Conservation (phyloP, 2,113 vertebrate genomes). For the Bufo bufo region DNA sequence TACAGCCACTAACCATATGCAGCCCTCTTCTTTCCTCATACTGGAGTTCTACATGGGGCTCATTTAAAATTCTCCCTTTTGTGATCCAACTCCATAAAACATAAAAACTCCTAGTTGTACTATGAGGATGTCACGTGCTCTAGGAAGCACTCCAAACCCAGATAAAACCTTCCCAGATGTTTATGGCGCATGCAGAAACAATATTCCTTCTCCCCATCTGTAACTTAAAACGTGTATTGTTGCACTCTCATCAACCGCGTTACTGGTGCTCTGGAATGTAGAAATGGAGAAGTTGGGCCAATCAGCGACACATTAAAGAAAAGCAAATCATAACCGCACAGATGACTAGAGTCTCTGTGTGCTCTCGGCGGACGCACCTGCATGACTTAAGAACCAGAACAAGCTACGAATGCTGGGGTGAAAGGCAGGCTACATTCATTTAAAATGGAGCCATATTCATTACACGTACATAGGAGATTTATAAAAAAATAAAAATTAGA, state of each 20-base stretch:
- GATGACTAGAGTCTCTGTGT: neutral
- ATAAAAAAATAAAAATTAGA: slow-evolving; percentile 14
- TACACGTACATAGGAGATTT: slow-evolving; percentile 24
- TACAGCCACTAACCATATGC: slow-evolving; percentile 70
- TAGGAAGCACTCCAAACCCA: slow-evolving; percentile 37
- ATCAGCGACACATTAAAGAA: slow-evolving; percentile 35
- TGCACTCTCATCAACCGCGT: neutral
- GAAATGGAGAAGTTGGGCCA: neutral
- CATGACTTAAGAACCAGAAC: slow-evolving; percentile 11
- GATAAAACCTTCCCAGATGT: slow-evolving; percentile 48
- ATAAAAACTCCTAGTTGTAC: slow-evolving; percentile 22
- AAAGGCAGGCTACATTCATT: slow-evolving; percentile 21
- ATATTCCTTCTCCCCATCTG: slow-evolving; percentile 40
- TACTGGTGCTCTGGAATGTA: slow-evolving; percentile 21
- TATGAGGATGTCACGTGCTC: slow-evolving; percentile 37
- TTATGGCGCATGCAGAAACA: slow-evolving; percentile 1
- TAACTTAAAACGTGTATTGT: slow-evolving; percentile 20
- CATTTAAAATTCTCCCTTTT: slow-evolving; percentile 61
- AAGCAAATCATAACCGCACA: slow-evolving; percentile 22
- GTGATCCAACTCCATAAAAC: slow-evolving; percentile 56
- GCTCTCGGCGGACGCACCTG: slow-evolving; percentile 29
- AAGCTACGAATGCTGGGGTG: slow-evolving; percentile 4
- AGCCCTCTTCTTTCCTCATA: slow-evolving; percentile 62
- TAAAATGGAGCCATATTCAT: slow-evolving; percentile 4
- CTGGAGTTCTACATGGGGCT: slow-evolving; percentile 63